Evolutionary conservation across 2,888 invertebrate species (phyloP), one percentile per base, ranked within the genome.

Genomic region (Drosophila niveifrons): DNA sequence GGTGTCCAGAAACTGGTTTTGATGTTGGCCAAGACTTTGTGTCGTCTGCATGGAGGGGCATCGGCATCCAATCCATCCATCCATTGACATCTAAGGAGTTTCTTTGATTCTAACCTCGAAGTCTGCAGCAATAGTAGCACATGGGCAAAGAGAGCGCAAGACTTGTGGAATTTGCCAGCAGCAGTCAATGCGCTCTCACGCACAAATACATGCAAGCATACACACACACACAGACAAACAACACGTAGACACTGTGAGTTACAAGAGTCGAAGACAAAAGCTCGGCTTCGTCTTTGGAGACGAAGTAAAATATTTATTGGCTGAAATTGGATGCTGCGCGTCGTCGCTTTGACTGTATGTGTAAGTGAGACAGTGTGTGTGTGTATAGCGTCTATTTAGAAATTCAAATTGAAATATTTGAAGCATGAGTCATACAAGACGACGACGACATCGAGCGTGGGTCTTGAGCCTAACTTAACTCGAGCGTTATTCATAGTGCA

Each of bases 251-350:
- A 59, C 66, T 67, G 57, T 13, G 61, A 67, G 67, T 81, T 81
- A 81, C 82, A 79, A 78, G 81, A 73, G 48, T 48, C 53, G 68
- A 72, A 72, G 72, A 69, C 69, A 77, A 77, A 77, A 78, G 78
- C 75, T 83, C 83, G 69, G 66, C 78, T 71, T 70, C 71, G 67
- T 59, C 66, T 77, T 80, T 75, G 61, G 78, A 66, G 66, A 66
- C 77, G 72, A 72, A 70, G 71, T 79, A 69, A 78, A 80, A 80
- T 82, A 80, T 87, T 87, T 82, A 85, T 84, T 85, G 82, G 85
- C 80, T 82, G 80, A 77, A 87, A 85, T 85, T 85, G 87, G 85
- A 85, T 82, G 85, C 85, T 85, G 82, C 70, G 75, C 70, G 76
- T 79, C 39, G 29, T 51, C 48, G 17, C 46, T 61, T 47, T 57